A percentile compares a stretch with the other conserved stretches of the same genome.
Conservation (phyloP, 1,140 invertebrate species). For the Catajapyx aquilonaris region DNA sequence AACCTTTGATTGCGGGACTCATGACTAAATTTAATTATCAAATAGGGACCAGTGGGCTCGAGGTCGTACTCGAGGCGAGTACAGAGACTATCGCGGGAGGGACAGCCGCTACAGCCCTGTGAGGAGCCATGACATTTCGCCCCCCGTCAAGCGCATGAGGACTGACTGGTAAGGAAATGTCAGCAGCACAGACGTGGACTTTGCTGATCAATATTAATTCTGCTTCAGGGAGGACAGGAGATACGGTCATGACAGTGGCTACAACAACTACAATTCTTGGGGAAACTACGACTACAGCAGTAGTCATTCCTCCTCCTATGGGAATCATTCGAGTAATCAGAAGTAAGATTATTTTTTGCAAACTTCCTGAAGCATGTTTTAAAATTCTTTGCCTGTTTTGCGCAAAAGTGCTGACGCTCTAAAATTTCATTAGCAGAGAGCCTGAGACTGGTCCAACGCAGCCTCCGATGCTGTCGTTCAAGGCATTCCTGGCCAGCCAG, state of each 20-base stretch:
- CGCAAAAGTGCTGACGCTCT: no score
- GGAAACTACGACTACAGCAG: no score
- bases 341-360: slow-evolving; percentile 1
- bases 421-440: no score
- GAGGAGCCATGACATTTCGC: slow-evolving; percentile 44
- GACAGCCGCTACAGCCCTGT: slow-evolving; percentile 48
- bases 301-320: slow-evolving; percentile 2
- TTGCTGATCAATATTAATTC: slow-evolving; percentile 7
- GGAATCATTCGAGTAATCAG: background rate
- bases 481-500: slow-evolving; percentile 85
- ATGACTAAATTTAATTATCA: no score
- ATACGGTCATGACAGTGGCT: slow-evolving; percentile 11
- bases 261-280: slow-evolving; percentile 10
- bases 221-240: slow-evolving; percentile 17
- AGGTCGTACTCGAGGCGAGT: slow-evolving; percentile 35
- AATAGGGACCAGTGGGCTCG: slow-evolving; percentile 34
- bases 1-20: no score
- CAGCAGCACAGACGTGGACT: no score
- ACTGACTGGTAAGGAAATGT: slow-evolving; percentile 45
- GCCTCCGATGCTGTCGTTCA: slow-evolving; percentile 91
- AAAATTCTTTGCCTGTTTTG: background rate
- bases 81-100: slow-evolving; percentile 41
- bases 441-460: slow-evolving; percentile 38
- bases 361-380: background rate
- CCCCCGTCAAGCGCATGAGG: slow-evolving; percentile 56